Percentiles rank a stretch among this genome's conserved stretches.
These are phyloP conservation scores for Chrysemys picta DNA, from an alignment of 2,113 vertebrate genomes.

Conservation along the genomic window DNA sequence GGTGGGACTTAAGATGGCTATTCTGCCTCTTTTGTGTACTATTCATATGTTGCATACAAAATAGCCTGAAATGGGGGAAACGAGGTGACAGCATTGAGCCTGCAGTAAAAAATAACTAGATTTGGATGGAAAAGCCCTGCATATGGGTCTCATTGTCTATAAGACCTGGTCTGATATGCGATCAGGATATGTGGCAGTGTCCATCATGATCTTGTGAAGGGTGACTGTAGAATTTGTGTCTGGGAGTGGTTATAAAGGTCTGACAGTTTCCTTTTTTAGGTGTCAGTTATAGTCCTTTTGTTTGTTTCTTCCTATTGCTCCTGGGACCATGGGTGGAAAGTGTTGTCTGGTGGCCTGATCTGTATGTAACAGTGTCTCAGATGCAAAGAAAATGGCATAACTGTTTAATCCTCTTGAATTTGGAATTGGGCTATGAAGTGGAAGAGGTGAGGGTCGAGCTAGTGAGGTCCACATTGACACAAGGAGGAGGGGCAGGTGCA, in stretches of 20 bases:
- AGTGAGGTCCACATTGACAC: background rate
- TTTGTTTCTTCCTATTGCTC: background rate
- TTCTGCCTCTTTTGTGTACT: too few relatives aligned
- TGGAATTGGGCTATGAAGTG: background rate
- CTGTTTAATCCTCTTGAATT: background rate
- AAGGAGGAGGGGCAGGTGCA: background rate
- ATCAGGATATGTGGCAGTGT: background rate
- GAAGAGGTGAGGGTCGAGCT: background rate
- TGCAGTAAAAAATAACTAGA: background rate
- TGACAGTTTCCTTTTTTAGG: background rate
- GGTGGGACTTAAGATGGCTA: background rate
- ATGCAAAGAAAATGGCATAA: background rate
- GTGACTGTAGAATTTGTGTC: background rate
- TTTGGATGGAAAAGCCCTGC: background rate
- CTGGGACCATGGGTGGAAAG: background rate
- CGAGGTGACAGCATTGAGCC: background rate
- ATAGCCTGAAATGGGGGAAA: background rate
- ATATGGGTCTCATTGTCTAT: background rate
- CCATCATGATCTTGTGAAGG: background rate
- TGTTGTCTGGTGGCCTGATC: background rate
- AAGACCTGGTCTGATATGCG: background rate
- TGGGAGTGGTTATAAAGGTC: background rate
- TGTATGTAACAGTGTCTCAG: background rate
- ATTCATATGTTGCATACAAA: background rate
- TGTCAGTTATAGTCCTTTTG: background rate